Percentiles rank a stretch among this genome's conserved stretches.
phyloP scores from a whole-genome alignment of 2,797 vertebrate genomes.

The Picus viridis region DNA sequence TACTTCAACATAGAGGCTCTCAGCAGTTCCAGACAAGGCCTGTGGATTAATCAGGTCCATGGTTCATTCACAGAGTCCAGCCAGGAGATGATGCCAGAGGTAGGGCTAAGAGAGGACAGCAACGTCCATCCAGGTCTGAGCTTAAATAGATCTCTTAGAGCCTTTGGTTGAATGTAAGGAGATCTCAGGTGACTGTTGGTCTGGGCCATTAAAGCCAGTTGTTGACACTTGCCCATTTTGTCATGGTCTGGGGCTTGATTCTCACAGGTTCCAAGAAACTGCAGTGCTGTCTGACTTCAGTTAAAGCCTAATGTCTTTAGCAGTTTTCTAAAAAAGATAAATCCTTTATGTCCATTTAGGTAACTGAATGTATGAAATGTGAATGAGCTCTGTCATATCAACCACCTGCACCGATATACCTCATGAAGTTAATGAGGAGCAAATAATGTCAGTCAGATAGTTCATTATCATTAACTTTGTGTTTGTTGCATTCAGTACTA shows the following conservation, averaged over 20 bases:
- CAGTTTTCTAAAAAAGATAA: background rate
- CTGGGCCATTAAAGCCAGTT: background rate
- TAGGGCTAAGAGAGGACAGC: background rate
- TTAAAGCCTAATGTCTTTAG: background rate
- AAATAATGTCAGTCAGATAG: background rate
- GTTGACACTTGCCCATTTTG: background rate
- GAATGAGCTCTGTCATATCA: background rate
- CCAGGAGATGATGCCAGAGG: background rate
- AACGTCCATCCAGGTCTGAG: background rate
- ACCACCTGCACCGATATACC: background rate
- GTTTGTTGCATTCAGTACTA: background rate
- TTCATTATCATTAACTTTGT: background rate
- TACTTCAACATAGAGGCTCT: accelerated
- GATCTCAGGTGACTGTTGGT: background rate
- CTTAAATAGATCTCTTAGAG: background rate
- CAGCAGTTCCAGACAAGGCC: background rate
- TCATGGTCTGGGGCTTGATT: background rate
- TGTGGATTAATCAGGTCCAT: background rate
- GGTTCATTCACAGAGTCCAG: background rate
- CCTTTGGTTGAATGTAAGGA: background rate
- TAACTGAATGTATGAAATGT: background rate
- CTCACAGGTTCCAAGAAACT: background rate
- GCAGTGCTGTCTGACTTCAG: background rate
- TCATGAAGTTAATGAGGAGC: background rate
- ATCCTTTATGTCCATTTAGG: background rate